Base-by-base conservation (phyloP, 2,797 vertebrate genomes). In the Morus bassanus region DNA sequence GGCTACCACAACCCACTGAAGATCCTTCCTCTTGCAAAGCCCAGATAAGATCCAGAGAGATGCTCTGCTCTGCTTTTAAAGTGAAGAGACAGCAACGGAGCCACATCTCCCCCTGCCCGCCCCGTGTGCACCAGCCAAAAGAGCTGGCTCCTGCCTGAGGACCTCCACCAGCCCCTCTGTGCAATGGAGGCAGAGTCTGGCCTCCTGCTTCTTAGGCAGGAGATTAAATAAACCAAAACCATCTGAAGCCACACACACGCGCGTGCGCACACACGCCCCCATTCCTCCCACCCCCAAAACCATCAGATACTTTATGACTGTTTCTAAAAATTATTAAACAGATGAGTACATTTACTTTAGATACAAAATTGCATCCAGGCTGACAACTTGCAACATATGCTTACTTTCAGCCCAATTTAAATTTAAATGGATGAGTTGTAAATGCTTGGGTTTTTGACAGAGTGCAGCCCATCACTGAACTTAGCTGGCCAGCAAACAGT, bases 401-500 rank as follows among this genome's bases (percentile, higher is more conserved):
- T 95, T 85, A 80, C 56, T 80, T 88, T 70, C 77, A 87, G 87
- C 39, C 59, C 64, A 91, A 68, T 85, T 61, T 77, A 88, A 93
- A 95, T 87, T 82, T 31, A 75, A 87, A 94, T 14, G 2, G 17
- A 1, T 21, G 15, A 89, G 39, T 5, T 88, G 45, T 65, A 97
- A 96, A 88, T 69, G 86, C 92, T 88, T 86, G 85, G 70, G 86
- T 21, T 97, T 97, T 90, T 97, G 95, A 96, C 53, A 85, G 59
- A 87, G 51, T 43, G 6, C 61, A 92, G 63, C 18, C 53, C 6
- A 13, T 64, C 88, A 45, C 51, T 91, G 96, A 97, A 97, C 97
- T 93, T 92, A 92, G 79, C 85, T 91, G 95, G 92, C 54, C 91
- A 91, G 96, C 63, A 96, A 96, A 87, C n/a, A 25, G 67, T 64